Percentiles rank a stretch among this genome's conserved stretches.
phyloP scores from a whole-genome alignment of 1,140 invertebrate genomes.

The Ceratosolen fusciceps region DNA sequence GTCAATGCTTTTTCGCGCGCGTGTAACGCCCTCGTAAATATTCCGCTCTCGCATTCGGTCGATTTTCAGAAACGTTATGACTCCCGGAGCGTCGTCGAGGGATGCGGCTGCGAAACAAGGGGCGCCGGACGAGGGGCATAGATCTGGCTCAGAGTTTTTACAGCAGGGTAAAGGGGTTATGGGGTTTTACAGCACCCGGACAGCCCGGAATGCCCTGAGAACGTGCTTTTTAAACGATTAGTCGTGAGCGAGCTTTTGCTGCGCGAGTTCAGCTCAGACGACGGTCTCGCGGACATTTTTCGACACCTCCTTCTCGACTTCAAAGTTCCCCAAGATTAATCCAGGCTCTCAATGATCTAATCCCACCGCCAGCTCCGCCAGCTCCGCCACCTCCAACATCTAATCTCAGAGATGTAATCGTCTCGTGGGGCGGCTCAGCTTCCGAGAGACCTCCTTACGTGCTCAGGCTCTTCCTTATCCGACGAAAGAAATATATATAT shows the following conservation, averaged over 20 bases:
- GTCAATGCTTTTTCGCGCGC: slow-evolving; percentile 3
- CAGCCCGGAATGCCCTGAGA: neutral
- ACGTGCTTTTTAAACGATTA: slow-evolving; percentile 47
- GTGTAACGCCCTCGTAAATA: slow-evolving; percentile 37
- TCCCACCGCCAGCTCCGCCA: neutral
- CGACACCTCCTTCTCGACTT: slow-evolving; percentile 8
- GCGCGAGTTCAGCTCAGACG: neutral
- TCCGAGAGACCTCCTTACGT: too few relatives aligned
- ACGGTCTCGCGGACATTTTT: slow-evolving; percentile 21
- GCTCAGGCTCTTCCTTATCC: too few relatives aligned
- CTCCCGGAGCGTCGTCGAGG: neutral
- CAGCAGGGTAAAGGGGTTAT: too few relatives aligned
- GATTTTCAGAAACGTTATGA: slow-evolving; percentile 27
- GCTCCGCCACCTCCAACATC: too few relatives aligned
- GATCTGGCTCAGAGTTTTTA: too few relatives aligned
- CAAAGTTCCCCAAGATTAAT: slow-evolving; percentile 8
- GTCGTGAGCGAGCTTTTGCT: neutral
- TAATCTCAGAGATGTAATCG: too few relatives aligned
- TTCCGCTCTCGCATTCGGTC: slow-evolving; percentile 20
- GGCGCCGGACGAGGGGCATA: neutral
- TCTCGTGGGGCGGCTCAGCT: too few relatives aligned
- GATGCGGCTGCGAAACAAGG: slow-evolving; percentile 18
- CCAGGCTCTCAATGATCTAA: neutral
- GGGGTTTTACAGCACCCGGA: too few relatives aligned
- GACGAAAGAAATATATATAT: too few relatives aligned